These are phyloP conservation scores for Kradibia gibbosae DNA, from an alignment of 1,140 invertebrate species.

Conservation along the genomic window DNA sequence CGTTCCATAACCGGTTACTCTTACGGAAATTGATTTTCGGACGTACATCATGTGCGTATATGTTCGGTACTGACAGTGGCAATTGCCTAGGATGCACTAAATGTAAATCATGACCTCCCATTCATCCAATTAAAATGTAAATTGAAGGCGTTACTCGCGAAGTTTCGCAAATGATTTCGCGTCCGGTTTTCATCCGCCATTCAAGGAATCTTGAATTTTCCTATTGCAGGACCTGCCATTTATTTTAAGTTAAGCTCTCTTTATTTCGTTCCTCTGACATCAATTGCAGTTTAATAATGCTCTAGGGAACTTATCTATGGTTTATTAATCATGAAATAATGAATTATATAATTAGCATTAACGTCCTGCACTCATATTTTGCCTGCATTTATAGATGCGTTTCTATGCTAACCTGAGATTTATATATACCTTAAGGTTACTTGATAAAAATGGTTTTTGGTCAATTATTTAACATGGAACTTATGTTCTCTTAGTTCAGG, in stretches of 20 bases:
- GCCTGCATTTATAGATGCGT: no score
- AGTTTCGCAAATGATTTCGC: constrained; percentile 7
- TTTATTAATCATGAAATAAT: neutral
- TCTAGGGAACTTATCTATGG: neutral
- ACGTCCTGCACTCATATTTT: no score
- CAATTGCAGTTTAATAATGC: no score
- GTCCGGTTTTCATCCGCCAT: neutral
- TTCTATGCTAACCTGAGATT: no score
- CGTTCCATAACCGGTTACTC: constrained; percentile 47
- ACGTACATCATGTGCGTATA: constrained; percentile 55
- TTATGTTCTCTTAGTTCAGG: no score
- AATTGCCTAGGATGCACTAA: constrained; percentile 33
- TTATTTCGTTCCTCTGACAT: neutral
- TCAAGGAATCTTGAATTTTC: neutral
- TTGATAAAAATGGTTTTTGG: no score
- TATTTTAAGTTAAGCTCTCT: neutral
- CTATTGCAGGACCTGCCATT: neutral
- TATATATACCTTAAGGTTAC: no score
- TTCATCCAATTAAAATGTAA: constrained; percentile 69
- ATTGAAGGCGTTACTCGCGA: constrained; percentile 50
- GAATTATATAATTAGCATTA: neutral
- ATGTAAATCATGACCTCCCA: constrained; percentile 56
- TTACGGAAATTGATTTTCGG: constrained; percentile 57
- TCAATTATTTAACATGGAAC: no score
- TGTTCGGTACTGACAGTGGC: constrained; percentile 47